Evolutionary conservation across 2,888 invertebrate species (phyloP).

Genomic region (Nesidiocoris tenuis): DNA sequence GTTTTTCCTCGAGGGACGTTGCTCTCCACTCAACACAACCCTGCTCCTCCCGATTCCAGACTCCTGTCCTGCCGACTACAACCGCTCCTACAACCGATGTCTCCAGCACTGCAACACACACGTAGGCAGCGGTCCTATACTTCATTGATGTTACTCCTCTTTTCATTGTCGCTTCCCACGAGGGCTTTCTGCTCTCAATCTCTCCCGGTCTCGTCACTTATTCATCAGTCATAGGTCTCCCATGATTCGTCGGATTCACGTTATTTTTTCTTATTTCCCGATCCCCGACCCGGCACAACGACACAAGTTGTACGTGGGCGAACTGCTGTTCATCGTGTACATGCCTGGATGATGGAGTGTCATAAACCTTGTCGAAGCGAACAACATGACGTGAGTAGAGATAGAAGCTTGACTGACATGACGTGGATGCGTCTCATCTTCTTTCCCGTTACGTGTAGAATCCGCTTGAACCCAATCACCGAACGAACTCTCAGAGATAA

Average conservation of each 20-base stretch:
- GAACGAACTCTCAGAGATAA: background rate
- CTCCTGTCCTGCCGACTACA: background rate
- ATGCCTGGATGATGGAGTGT: background rate
- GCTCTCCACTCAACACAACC: background rate
- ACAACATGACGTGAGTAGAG: background rate
- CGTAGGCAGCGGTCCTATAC: background rate
- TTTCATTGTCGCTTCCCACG: background rate
- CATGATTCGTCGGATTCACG: background rate
- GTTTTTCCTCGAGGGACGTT: background rate
- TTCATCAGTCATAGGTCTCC: background rate
- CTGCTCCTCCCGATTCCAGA: no score
- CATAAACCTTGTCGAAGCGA: background rate
- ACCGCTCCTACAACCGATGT: background rate
- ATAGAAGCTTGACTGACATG: background rate
- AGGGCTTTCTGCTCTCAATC: background rate
- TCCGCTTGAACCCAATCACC: background rate
- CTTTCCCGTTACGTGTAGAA: background rate
- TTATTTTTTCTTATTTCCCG: background rate
- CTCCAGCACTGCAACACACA: background rate
- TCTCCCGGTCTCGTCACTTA: background rate
- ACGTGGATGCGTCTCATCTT: background rate
- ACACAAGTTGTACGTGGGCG: background rate
- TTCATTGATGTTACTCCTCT: background rate
- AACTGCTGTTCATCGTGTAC: background rate
- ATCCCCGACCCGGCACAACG: background rate